Conservation (phyloP, 2,888 invertebrate genomes). For the Synanthedon myopaeformis region DNA sequence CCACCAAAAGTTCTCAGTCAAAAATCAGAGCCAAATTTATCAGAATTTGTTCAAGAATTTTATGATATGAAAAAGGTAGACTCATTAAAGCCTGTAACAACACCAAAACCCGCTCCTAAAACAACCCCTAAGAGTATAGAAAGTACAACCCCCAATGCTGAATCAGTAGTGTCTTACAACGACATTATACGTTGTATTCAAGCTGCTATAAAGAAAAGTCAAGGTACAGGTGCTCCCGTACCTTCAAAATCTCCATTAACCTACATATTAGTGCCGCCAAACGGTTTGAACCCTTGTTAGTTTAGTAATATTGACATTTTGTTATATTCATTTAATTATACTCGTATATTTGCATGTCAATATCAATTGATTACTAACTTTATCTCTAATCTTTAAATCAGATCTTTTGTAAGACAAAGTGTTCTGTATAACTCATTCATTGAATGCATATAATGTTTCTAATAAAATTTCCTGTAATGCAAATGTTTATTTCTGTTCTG, state of each 20-base stretch:
- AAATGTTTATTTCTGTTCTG: too few relatives aligned
- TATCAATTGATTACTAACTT: not conserved
- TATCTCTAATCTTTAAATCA: not conserved
- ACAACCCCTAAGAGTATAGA: not conserved
- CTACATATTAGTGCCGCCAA: conserved; percentile 39
- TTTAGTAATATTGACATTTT: not conserved
- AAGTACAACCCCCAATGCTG: conserved; percentile 7
- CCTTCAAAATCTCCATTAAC: conserved; percentile 36
- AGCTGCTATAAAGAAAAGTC: conserved; percentile 23
- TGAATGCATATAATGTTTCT: too few relatives aligned
- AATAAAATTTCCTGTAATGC: too few relatives aligned
- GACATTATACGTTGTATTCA: conserved; percentile 48
- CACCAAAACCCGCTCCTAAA: not conserved
- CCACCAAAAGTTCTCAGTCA: conserved; percentile 1
- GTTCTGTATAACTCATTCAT: too few relatives aligned
- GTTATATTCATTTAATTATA: not conserved
- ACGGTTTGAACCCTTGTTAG: conserved; percentile 27
- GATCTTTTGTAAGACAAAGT: too few relatives aligned
- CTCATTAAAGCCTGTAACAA: not conserved
- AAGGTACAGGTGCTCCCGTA: conserved; percentile 12
- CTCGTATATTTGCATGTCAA: not conserved
- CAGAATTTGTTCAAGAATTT: not conserved
- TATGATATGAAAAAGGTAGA: not conserved
- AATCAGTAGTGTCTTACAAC: conserved; percentile 25
- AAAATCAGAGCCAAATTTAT: not conserved